Evolutionary conservation across 2,113 vertebrate species (phyloP), one percentile per base, ranked within the genome.

Genomic region (Orycteropus afer): DNA sequence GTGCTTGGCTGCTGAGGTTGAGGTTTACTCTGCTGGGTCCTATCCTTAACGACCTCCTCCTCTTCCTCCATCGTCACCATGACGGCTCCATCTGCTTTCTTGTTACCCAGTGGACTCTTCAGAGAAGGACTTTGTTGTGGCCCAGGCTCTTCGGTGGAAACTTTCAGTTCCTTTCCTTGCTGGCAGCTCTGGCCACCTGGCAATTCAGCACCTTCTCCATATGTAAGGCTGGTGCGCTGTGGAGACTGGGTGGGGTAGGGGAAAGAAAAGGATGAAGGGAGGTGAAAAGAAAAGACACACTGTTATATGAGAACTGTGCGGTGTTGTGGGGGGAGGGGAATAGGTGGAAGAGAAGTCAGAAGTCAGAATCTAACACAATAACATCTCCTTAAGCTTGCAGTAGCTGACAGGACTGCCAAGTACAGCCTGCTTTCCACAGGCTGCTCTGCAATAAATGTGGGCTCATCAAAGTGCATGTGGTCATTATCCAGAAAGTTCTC

Each of bases 1-100:
- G 99, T 99, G 98, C 98, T 99, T 92, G 98, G 99, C 98, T 98
- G 99, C 91, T 98, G 99, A 76, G 98, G 98, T 61, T 98, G 98
- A 97, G 98, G 98, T 95, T 98, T 98, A 73, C 97, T 97, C 65
- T 98, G 98, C 96, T 97, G 98, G 42, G 96, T 90, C 97, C 97
- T 98, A 86, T 98, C 98, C 98, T 98, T 98, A 78, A 90, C 37
- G 61, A 94, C 92, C 82, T 98, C 98, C 96, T 98, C 98, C 96
- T 98, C 98, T 90, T 98, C 98, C 98, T 98, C 98, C 71, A 79
- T 92, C 5, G 96, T 78, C 80, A 96, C 97, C 59, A 94, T 83
- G 83, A 95, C 29, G 51, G 96, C 53, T 96, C 97, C 97, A 71
- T 98, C 98, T 57, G 96, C 95, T 92, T 91, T 97, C 97, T 18